A percentile compares a stretch with the other conserved stretches of the same genome.
These are phyloP conservation scores for Elysia chlorotica DNA, from an alignment of 1,140 invertebrate genomes.

Conservation along the genomic window DNA sequence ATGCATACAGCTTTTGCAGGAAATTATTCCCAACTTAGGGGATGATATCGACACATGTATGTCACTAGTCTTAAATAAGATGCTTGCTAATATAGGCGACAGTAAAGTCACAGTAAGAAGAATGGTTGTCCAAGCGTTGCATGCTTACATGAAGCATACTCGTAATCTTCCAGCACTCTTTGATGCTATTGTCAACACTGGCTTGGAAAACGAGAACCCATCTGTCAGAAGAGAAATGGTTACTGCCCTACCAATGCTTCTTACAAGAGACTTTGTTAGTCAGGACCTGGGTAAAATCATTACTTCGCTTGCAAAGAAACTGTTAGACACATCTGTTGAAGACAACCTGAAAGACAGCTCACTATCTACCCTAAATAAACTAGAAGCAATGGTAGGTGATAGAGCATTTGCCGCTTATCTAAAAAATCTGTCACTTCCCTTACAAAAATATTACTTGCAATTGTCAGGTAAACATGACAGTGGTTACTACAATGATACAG, in stretches of 20 bases:
- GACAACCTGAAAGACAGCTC: conserved; percentile 52
- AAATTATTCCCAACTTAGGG: conserved; percentile 57
- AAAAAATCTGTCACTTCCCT: conserved; percentile 47
- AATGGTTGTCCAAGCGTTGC: conserved; percentile 56
- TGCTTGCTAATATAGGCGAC: conserved; percentile 60
- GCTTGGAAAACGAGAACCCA: conserved; percentile 54
- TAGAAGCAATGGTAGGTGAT: conserved; percentile 53
- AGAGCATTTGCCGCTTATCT: conserved; percentile 53
- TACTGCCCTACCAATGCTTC: conserved; percentile 57
- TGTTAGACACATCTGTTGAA: conserved; percentile 49
- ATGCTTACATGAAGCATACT: conserved; percentile 60
- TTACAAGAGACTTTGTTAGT: conserved; percentile 57
- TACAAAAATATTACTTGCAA: conserved; percentile 51
- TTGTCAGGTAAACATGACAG: conserved; percentile 37
- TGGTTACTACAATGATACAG: conserved; percentile 9
- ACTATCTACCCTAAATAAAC: conserved; percentile 54
- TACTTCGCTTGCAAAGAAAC: conserved; percentile 54
- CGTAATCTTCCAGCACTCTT: conserved; percentile 46
- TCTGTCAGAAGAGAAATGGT: conserved; percentile 54
- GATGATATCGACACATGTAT: conserved; percentile 58
- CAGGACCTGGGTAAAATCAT: conserved; percentile 55
- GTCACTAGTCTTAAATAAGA: conserved; percentile 49
- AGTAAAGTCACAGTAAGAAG: conserved; percentile 54
- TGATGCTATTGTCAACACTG: conserved; percentile 51
- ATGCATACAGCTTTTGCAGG: conserved; percentile 57